A percentile compares a stretch with the other conserved stretches of the same genome.
These are phyloP conservation scores for Haemorhous mexicanus DNA, from an alignment of 2,113 vertebrate genomes.

Conservation along the genomic window DNA sequence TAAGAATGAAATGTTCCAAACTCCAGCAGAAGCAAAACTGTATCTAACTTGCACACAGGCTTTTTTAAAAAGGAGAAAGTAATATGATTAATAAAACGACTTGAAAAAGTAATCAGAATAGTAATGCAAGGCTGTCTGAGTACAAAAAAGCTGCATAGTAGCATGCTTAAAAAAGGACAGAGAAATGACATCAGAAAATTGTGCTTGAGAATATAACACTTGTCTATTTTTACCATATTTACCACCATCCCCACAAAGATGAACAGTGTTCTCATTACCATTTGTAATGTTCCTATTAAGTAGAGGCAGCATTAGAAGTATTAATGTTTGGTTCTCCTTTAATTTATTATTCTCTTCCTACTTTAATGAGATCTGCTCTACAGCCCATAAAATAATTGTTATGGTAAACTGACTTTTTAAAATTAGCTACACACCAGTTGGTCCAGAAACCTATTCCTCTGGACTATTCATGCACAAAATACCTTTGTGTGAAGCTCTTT, in stretches of 20 bases:
- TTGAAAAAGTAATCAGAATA: neutral
- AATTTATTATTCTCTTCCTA: conserved; percentile 71
- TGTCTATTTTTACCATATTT: conserved; percentile 29
- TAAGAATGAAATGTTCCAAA: neutral
- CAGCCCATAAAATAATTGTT: conserved; percentile 80
- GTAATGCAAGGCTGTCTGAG: neutral
- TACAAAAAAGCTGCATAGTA: neutral
- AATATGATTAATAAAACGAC: neutral
- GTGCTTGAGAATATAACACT: neutral
- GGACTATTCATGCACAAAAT: conserved; percentile 80
- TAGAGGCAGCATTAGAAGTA: conserved; percentile 38
- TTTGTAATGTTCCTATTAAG: conserved; percentile 65
- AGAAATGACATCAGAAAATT: neutral
- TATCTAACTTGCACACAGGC: neutral
- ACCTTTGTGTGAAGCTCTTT: conserved; percentile 78
- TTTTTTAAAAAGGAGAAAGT: neutral
- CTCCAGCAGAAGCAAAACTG: neutral
- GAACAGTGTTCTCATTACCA: conserved; percentile 51
- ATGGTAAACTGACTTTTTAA: conserved; percentile 83
- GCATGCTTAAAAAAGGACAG: neutral
- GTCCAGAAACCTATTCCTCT: conserved; percentile 80
- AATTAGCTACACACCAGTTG: conserved; percentile 83
- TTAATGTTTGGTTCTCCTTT: conserved; percentile 69
- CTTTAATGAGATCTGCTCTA: conserved; percentile 78
- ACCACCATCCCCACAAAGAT: neutral